A percentile compares a stretch with the other conserved stretches of the same genome.
Evolutionary conservation across 2,113 vertebrate species (phyloP).

Genomic region (Scolopax mira): DNA sequence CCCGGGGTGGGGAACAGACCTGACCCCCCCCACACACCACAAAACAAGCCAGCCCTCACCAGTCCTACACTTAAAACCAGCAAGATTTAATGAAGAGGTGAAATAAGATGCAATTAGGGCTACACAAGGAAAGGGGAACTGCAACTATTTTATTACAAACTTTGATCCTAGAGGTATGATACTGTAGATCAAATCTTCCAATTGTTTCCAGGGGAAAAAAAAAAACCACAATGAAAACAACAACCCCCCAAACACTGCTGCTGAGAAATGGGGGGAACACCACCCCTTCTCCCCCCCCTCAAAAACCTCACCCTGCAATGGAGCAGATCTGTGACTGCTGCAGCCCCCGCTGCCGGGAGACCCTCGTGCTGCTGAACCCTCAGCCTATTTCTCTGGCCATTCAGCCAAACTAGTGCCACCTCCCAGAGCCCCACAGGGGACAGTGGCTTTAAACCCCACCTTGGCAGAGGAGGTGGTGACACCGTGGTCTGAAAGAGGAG

Average conservation of each 20-base stretch:
- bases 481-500: neutral
- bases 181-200: neutral
- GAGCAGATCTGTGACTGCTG: neutral
- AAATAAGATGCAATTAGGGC: too few species aligned
- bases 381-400: neutral
- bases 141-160: neutral
- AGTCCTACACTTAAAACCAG: neutral
- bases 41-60: rapidly evolving
- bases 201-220: neutral
- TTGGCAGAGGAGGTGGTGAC: rapidly evolving
- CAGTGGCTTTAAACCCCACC: neutral
- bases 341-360: neutral
- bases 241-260: neutral
- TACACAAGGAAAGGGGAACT: neutral
- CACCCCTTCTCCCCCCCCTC: neutral
- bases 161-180: too few species aligned
- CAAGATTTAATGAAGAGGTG: too few species aligned
- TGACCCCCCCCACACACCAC: neutral
- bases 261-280: too few species aligned
- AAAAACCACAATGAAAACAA: neutral
- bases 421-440: neutral
- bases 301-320: neutral
- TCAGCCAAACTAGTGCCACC: neutral
- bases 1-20: neutral
- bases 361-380: neutral